These are phyloP conservation scores for Galerucella calmariensis DNA, from an alignment of 2,888 invertebrate species.

Conservation along the genomic window DNA sequence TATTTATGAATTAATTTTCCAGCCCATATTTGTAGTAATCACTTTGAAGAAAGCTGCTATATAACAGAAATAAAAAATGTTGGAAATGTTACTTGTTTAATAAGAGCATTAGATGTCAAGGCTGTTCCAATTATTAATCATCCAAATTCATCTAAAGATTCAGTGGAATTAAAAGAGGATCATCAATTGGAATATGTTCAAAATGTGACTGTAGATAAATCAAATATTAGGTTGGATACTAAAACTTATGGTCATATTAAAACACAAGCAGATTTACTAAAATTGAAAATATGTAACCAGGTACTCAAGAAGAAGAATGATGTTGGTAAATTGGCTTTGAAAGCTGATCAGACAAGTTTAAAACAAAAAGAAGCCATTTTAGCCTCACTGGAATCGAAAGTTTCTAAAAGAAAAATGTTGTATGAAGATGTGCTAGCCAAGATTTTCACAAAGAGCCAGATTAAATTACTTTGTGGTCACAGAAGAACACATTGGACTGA, in stretches of 20 bases:
- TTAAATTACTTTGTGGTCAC: constrained; percentile 49
- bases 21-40: constrained; percentile 17
- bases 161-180: not conserved
- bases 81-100: constrained; percentile 13
- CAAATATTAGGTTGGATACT: not conserved
- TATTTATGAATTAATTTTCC: constrained; percentile 5
- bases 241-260: constrained; percentile 15
- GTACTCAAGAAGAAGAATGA: not conserved
- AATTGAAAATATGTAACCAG: constrained; percentile 15
- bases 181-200: not conserved
- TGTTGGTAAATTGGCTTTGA: not conserved
- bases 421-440: constrained; percentile 37
- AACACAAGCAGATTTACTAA: constrained; percentile 1
- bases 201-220: not conserved
- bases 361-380: not conserved
- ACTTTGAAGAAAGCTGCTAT: constrained; percentile 24
- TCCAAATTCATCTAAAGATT: not conserved
- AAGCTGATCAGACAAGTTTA: constrained; percentile 29
- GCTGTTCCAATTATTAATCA: constrained; percentile 22
- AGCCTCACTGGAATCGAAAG: not conserved
- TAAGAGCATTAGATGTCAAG: constrained; percentile 7
- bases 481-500: constrained; percentile 50
- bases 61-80: constrained; percentile 16
- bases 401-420: not conserved
- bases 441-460: constrained; percentile 52